Evolutionary conservation across 2,888 invertebrate genomes (phyloP).

Genomic region (Drosophila paranaensis): DNA sequence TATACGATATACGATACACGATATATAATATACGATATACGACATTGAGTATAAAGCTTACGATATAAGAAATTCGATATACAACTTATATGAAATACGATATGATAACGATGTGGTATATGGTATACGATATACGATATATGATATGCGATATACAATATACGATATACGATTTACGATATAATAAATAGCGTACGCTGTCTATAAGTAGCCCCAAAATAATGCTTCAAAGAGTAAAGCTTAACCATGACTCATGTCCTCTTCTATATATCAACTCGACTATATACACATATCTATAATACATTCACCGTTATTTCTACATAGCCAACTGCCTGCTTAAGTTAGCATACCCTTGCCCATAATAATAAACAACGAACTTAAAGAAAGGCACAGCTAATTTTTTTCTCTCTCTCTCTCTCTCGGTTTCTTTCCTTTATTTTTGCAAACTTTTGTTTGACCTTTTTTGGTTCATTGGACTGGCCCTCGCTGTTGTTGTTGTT

Average conservation of each 20-base stretch:
- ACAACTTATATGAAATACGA: background rate
- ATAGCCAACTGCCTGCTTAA: background rate
- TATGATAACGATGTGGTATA: background rate
- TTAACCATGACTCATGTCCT: too few species aligned
- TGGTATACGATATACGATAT: background rate
- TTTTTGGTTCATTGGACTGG: constrained; percentile 69
- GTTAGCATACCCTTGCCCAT: background rate
- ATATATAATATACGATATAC: background rate
- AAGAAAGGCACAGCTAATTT: constrained; percentile 44
- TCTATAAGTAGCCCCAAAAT: too few species aligned
- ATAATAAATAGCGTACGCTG: background rate
- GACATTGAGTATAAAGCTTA: too few species aligned
- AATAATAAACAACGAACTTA: constrained; percentile 7
- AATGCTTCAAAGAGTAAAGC: too few species aligned
- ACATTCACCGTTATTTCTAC: background rate
- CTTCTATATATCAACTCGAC: too few species aligned
- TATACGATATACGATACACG: background rate
- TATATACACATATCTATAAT: too few species aligned
- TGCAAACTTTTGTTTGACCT: constrained; percentile 65
- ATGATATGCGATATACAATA: background rate
- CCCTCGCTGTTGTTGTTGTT: constrained; percentile 23
- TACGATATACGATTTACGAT: background rate
- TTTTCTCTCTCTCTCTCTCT: constrained; percentile 9
- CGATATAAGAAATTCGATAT: background rate
- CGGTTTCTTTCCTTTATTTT: constrained; percentile 16